Conservation (phyloP, 2,888 invertebrate genomes). For the Conistra vaccinii region DNA sequence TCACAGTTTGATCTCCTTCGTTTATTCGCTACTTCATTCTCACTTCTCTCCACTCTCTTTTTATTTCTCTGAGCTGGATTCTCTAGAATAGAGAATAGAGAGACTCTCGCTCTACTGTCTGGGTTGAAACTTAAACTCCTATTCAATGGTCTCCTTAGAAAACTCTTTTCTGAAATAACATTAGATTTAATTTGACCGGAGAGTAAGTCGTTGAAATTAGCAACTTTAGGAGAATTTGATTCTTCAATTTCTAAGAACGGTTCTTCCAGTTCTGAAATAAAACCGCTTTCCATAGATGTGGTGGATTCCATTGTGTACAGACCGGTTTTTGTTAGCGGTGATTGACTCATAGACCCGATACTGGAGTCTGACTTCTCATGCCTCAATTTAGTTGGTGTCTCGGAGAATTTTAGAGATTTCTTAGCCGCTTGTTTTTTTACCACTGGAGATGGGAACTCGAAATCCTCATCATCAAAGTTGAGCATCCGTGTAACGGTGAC, state of each 20-base stretch:
- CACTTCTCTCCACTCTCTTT: constrained; percentile 92
- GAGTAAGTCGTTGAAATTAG: constrained; percentile 81
- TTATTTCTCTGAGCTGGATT: constrained; percentile 76
- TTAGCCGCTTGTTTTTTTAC: constrained; percentile 81
- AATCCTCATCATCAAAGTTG: constrained; percentile 84
- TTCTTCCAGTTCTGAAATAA: constrained; percentile 87
- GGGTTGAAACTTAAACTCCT: constrained; percentile 84
- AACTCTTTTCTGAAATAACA: constrained; percentile 71
- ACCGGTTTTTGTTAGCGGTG: constrained; percentile 71
- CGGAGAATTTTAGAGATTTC: constrained; percentile 83
- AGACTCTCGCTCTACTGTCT: constrained; percentile 75
- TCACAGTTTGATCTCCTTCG: constrained; percentile 74
- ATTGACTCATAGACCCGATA: constrained; percentile 80
- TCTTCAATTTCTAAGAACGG: constrained; percentile 85
- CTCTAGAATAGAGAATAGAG: constrained; percentile 79
- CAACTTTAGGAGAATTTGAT: constrained; percentile 84
- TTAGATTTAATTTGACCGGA: constrained; percentile 83
- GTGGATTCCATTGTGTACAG: constrained; percentile 83
- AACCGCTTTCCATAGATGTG: constrained; percentile 86
- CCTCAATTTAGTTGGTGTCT: constrained; percentile 79
- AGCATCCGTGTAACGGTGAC: constrained; percentile 81
- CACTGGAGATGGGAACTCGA: constrained; percentile 85
- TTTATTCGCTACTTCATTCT: constrained; percentile 81
- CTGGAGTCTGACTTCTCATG: constrained; percentile 83
- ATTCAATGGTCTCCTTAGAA: constrained; percentile 71